Base-by-base conservation (phyloP, 2,113 vertebrate species). In the Neolamprologus hecqui region DNA sequence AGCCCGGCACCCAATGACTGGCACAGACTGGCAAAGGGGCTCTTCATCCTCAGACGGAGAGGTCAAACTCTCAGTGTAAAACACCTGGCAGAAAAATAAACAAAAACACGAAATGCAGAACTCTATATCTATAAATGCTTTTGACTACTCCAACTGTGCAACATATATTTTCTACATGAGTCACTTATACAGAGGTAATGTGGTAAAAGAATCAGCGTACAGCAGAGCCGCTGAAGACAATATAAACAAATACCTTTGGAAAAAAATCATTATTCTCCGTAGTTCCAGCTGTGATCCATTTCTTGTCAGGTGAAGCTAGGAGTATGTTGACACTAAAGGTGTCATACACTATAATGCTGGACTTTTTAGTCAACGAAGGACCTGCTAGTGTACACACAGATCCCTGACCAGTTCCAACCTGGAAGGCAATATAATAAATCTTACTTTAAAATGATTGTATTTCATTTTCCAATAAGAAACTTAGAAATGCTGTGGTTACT, bases 261-360 rank as follows among this genome's bases (percentile, higher is more conserved):
- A 91, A 89, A 15, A 91, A 51, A 60, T 89, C 92, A 42, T 63
- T 51, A 45, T 47, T 91, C 53, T 96, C 90, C 1, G 83, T 93
- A 1, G 88, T 95, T 7, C 83, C 93, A 37, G 88, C 79, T 12
- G 57, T 26, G 17, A 96, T 92, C 96, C 95, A 96, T 83, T 94
- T 95, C 37, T 70, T 89, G 94, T 97, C 94, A 6, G 95, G 96
- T 57, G 96, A 97, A 79, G 95, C 93, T 2, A 93, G 86, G 3
- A 97, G 79, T 5, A 95, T 82, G 9, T 96, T 84, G 63, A 93
- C 63, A 28, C 80, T 86, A 58, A 92, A 91, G 10, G 73, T 77
- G 28, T 96, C 88, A 53, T 94, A 96, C 42, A 92, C 86, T 47
- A 86, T 63, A 1, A 88, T 45, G 3, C 23, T 17, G 21, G 93